Evolutionary conservation across 2,797 vertebrate species (phyloP).

Genomic region (Gymnodraco acuticeps): DNA sequence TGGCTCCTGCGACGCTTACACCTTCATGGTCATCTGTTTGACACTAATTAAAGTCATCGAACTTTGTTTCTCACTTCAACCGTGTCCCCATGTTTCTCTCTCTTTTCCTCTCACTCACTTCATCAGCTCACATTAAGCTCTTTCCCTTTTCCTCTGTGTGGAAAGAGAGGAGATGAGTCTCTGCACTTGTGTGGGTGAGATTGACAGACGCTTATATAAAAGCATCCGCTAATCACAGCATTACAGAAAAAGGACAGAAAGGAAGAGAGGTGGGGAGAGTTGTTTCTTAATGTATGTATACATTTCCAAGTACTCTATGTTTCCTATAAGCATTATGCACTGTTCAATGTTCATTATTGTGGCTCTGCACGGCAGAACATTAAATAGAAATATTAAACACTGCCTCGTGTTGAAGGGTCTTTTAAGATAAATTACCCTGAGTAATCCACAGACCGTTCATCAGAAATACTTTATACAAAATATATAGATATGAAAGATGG

Average conservation of each 20-base stretch:
- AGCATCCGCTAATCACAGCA: slow-evolving; percentile 65
- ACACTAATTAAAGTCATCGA: slow-evolving; percentile 63
- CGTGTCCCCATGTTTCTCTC: slow-evolving; percentile 17
- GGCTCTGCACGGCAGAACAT: not conserved
- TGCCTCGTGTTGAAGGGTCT: not conserved
- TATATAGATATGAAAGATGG: not conserved
- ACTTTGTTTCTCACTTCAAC: slow-evolving; percentile 54
- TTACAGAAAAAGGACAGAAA: slow-evolving; percentile 7
- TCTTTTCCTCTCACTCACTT: slow-evolving; percentile 28
- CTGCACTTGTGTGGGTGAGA: slow-evolving; percentile 70
- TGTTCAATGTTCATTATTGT: not conserved
- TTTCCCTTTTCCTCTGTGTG: slow-evolving; percentile 37
- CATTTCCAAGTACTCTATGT: not conserved
- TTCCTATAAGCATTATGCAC: not conserved
- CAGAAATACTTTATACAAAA: not conserved
- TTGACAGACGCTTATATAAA: slow-evolving; percentile 67
- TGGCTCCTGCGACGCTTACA: slow-evolving; percentile 22
- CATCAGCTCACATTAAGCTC: slow-evolving; percentile 42
- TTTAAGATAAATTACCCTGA: not conserved
- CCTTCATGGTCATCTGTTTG: slow-evolving; percentile 51
- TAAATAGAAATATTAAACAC: not conserved
- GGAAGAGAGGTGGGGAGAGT: slow-evolving; percentile 13
- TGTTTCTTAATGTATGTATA: slow-evolving; percentile 9
- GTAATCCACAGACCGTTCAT: not conserved
- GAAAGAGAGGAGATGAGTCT: slow-evolving; percentile 55